phyloP scores from a whole-genome alignment of 2,888 invertebrate genomes.

The Nephrocerus scutellatus region DNA sequence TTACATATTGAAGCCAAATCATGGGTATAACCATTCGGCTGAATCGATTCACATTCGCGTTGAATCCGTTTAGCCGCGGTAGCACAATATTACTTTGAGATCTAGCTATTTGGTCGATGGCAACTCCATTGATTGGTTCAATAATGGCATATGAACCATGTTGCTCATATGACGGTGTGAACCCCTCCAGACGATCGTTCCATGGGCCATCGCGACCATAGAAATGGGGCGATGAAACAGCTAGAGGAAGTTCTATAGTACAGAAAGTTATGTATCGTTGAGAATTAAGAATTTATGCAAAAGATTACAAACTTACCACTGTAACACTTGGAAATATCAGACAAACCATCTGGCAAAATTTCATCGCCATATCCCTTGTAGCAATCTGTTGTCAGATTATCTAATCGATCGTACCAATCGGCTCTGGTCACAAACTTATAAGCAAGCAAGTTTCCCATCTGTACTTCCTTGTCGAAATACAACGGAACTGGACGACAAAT shows the following conservation, averaged over 20 bases:
- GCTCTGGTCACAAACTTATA: conserved; percentile 55
- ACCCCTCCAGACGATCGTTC: conserved; percentile 54
- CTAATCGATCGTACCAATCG: conserved; percentile 52
- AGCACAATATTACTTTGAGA: conserved; percentile 61
- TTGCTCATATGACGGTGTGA: conserved; percentile 52
- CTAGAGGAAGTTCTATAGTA: conserved; percentile 61
- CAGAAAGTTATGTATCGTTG: background rate
- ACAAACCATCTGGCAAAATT: conserved; percentile 52
- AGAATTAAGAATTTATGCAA: too few relatives aligned
- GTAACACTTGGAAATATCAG: conserved; percentile 61
- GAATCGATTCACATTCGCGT: conserved; percentile 49
- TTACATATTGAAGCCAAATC: conserved; percentile 67
- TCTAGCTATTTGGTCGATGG: conserved; percentile 55
- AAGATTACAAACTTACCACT: conserved; percentile 55
- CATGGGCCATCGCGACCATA: conserved; percentile 44
- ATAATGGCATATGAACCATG: conserved; percentile 61
- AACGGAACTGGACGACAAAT: conserved; percentile 26
- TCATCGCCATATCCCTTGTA: conserved; percentile 49
- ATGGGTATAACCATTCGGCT: conserved; percentile 56
- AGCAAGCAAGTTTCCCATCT: conserved; percentile 49
- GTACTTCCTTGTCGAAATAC: conserved; percentile 32
- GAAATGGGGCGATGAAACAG: conserved; percentile 66
- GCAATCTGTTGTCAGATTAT: conserved; percentile 53
- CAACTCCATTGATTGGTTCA: conserved; percentile 64
- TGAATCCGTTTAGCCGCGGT: conserved; percentile 52